Base-by-base conservation (phyloP, 1,140 invertebrate genomes). In the Philopotamus ludificatus region DNA sequence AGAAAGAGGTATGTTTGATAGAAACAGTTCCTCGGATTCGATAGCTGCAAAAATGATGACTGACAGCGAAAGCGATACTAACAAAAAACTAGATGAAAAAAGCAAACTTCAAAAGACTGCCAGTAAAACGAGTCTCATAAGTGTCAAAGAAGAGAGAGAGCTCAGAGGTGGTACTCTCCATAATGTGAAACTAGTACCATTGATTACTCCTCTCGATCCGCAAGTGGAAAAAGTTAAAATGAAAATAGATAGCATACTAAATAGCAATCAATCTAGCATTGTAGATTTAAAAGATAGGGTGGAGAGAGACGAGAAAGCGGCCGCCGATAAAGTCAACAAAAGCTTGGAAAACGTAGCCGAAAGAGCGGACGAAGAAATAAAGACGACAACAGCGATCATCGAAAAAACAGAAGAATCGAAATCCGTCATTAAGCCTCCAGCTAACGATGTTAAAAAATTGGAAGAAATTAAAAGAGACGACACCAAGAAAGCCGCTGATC, bases 171-270 rank as follows among this genome's bases (percentile, higher is more conserved):
- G 47, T 2, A 34, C 42, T 7, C 75, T 72, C 65, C 55, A 65
- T 70, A 74, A 23, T 61, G 63, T 79, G 20, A 80, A 75, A 72
- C 63, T 80, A n/a, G 78, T 75, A 67, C 74, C 74, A 44, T 71
- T 81, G 60, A 75, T 76, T 23, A 76, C 76, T 0, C 77, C 75
- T 44, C 75, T 78, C 44, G 78, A 81, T 57, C 79, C 79, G 20
- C 75, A 80, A 73, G 73, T 81, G 8, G 78, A 79, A 71, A 74
- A 74, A 57, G 78, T 78, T 0, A 79, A 77, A 72, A 77, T 78
- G 70, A 80, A 79, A 72, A 81, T 81, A 59, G 79, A 81, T 47
- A 74, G 75, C 15, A 79, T 81, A 41, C 65, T 81, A 50, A 80
- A 80, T 71, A 75, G 76, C 25, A 66, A 51, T 34, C 49, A 66